These are phyloP conservation scores for Odontamblyopus rebecca DNA, from an alignment of 2,797 vertebrate species.

Conservation along the genomic window DNA sequence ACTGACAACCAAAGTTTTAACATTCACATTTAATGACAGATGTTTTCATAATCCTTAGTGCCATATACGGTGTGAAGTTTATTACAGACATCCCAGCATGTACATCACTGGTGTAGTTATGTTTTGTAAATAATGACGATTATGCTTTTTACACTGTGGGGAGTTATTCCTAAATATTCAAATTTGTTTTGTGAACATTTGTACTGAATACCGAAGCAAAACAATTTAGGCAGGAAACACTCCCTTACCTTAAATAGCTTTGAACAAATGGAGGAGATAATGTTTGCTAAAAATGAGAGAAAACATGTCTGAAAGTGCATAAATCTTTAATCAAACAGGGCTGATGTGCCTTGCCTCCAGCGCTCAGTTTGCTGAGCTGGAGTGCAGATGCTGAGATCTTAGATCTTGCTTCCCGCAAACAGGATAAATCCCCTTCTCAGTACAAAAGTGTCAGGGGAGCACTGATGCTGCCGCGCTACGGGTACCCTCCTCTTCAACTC, in stretches of 20 bases:
- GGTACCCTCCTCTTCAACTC: conserved; percentile 64
- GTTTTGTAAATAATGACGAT: not conserved
- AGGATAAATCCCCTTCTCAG: conserved; percentile 70
- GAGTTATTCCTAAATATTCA: not conserved
- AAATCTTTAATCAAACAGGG: conserved; percentile 78
- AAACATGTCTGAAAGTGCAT: conserved; percentile 76
- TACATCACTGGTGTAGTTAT: no score
- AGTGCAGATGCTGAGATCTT: conserved; percentile 74
- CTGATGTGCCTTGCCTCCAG: conserved; percentile 74
- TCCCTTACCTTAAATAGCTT: conserved; percentile 60
- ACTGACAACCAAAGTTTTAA: not conserved
- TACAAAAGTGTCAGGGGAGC: conserved; percentile 73
- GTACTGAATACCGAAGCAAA: conserved; percentile 33
- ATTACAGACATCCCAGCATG: not conserved
- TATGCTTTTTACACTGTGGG: not conserved
- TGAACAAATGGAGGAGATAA: conserved; percentile 60
- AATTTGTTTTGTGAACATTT: conserved; percentile 31
- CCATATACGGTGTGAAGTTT: not conserved
- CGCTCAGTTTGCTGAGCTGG: conserved; percentile 64
- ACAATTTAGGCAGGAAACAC: conserved; percentile 50
- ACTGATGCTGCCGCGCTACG: conserved; percentile 59
- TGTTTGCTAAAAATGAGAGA: conserved; percentile 66
- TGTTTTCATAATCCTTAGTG: not conserved
- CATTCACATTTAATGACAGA: not conserved
- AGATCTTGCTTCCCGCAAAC: conserved; percentile 64